These are phyloP conservation scores for Pholis gunnellus DNA, from an alignment of 2,113 vertebrate genomes.

Conservation along the genomic window DNA sequence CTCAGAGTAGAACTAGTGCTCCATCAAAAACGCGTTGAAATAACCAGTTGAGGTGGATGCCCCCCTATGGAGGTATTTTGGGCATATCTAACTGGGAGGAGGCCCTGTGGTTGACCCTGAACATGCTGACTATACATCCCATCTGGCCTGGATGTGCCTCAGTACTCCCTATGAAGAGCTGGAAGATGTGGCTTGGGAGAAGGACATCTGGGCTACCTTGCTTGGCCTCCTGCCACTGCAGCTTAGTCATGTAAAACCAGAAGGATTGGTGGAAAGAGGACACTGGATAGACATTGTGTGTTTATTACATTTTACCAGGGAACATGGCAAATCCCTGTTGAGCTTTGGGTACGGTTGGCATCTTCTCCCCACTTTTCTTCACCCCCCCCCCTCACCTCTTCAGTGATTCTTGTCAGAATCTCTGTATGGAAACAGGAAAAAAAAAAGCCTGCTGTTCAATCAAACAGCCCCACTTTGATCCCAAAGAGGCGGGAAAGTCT, in stretches of 20 bases:
- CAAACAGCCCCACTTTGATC: constrained; percentile 15
- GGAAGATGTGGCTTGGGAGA: not conserved
- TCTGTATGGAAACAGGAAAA: not conserved
- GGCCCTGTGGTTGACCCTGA: not conserved
- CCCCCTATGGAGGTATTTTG: not conserved
- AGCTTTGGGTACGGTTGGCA: not conserved
- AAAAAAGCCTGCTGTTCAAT: constrained; percentile 12
- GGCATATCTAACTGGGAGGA: not conserved
- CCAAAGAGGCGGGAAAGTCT: constrained; percentile 13
- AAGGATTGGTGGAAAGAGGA: not conserved
- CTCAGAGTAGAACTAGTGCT: not conserved
- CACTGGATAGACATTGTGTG: not conserved
- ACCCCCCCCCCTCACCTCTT: not conserved
- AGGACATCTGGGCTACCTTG: not conserved
- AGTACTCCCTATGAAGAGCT: not conserved
- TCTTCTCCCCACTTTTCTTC: not conserved
- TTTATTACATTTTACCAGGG: not conserved
- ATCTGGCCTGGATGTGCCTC: not conserved
- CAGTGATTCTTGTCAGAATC: constrained; percentile 1
- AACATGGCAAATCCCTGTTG: not conserved
- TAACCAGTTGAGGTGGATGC: not conserved
- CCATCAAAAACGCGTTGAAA: not conserved
- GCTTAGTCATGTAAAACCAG: not conserved
- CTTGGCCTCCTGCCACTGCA: not conserved
- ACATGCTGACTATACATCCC: not conserved